Conservation (phyloP, 1,140 invertebrate genomes). For the Parasteatoda tepidariorum region DNA sequence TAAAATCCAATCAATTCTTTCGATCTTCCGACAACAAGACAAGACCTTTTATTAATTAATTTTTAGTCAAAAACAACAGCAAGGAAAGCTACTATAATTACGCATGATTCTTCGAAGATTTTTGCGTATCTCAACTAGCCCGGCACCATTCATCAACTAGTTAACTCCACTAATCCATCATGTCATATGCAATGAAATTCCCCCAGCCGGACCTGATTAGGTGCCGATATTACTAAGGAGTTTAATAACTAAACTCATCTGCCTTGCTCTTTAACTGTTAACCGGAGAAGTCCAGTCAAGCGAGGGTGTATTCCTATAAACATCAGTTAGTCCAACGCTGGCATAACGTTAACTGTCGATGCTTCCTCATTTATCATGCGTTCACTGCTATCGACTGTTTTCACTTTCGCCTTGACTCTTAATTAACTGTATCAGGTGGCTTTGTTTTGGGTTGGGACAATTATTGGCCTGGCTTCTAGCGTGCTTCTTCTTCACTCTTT, state of each 20-base stretch:
- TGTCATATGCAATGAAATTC: no score
- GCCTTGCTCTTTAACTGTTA: constrained; percentile 1
- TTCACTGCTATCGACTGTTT: constrained; percentile 39
- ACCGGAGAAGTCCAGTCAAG: constrained; percentile 26
- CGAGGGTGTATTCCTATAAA: constrained; percentile 6
- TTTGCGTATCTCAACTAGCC: no score
- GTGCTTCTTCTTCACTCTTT: not conserved
- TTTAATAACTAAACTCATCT: not conserved
- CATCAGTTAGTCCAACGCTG: constrained; percentile 29
- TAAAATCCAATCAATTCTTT: no score
- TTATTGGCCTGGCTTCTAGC: constrained; percentile 26
- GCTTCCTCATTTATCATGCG: constrained; percentile 19
- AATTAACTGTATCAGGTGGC: constrained; percentile 53
- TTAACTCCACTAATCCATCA: no score
- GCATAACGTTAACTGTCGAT: constrained; percentile 32
- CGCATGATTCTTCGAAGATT: no score
- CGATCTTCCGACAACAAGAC: no score
- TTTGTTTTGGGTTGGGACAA: constrained; percentile 46
- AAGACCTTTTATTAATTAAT: no score
- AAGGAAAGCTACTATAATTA: no score
- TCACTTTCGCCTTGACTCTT: constrained; percentile 1
- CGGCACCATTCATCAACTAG: no score
- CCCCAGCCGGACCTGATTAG: not conserved
- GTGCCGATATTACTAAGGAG: not conserved
- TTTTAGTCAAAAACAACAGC: no score